Percentiles rank a stretch among this genome's conserved stretches.
phyloP scores from a whole-genome alignment of 2,888 invertebrate genomes.

The Ichneumoninae sp. region DNA sequence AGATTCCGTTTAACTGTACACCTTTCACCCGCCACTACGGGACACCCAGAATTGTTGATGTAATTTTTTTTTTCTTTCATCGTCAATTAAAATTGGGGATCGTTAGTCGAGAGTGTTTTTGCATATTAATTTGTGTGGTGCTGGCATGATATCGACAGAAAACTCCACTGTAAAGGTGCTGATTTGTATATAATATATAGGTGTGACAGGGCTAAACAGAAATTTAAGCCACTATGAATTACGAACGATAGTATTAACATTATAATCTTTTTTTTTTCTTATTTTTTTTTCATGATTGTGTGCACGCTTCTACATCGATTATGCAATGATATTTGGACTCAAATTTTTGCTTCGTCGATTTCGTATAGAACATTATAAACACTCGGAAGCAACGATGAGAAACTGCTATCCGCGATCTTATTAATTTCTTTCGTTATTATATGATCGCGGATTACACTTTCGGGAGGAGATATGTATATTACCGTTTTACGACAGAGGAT shows the following conservation, averaged over 20 bases:
- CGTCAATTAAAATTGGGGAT: slow-evolving; percentile 50
- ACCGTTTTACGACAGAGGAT: slow-evolving; percentile 49
- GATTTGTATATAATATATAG: slow-evolving; percentile 62
- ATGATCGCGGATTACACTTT: slow-evolving; percentile 30
- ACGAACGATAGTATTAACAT: slow-evolving; percentile 33
- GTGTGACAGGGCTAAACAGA: slow-evolving; percentile 66
- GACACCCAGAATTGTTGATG: slow-evolving; percentile 15
- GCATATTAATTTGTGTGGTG: slow-evolving; percentile 66
- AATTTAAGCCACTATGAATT: slow-evolving; percentile 68
- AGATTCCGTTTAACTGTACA: slow-evolving; percentile 60
- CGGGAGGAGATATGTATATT: slow-evolving; percentile 37
- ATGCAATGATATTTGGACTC: slow-evolving; percentile 34
- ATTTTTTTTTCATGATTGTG: neutral
- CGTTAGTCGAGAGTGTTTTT: slow-evolving; percentile 66
- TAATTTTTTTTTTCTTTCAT: slow-evolving; percentile 9
- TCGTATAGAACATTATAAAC: slow-evolving; percentile 45
- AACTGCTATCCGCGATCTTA: slow-evolving; percentile 24
- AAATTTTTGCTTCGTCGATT: slow-evolving; percentile 45
- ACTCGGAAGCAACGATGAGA: slow-evolving; percentile 61
- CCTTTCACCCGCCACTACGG: slow-evolving; percentile 36
- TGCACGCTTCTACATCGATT: neutral
- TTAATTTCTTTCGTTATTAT: neutral
- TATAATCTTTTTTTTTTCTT: neutral
- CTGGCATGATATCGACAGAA: slow-evolving; percentile 70
- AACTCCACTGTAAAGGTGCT: slow-evolving; percentile 68